Percentiles rank a stretch among this genome's conserved stretches.
These are phyloP conservation scores for Falco naumanni DNA, from an alignment of 2,797 vertebrate species.

Conservation along the genomic window DNA sequence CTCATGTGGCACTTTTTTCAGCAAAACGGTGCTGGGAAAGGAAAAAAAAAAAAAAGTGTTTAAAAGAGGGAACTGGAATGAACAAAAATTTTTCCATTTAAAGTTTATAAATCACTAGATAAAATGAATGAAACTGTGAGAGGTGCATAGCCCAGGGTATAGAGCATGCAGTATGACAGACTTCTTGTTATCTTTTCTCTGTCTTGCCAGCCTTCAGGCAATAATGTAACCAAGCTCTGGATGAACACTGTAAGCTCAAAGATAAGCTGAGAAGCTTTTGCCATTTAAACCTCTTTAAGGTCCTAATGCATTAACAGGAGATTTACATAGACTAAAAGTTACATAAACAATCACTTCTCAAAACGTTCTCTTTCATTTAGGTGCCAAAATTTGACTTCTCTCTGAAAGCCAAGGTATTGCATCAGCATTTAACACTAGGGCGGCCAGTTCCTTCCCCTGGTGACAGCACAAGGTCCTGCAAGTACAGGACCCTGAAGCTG, in stretches of 20 bases:
- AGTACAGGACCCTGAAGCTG: neutral
- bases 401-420: neutral
- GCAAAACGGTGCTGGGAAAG: neutral
- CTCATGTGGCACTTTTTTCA: neutral
- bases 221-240: neutral
- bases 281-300: slow-evolving; percentile 26
- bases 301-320: neutral
- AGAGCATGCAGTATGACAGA: neutral
- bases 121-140: neutral
- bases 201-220: neutral
- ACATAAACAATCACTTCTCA: neutral
- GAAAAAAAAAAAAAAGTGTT: neutral
- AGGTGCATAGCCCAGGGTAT: neutral
- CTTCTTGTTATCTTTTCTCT: neutral
- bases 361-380: neutral
- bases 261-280: neutral
- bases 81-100: neutral
- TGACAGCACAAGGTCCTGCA: neutral
- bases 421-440: neutral
- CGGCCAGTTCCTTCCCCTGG: neutral
- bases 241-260: neutral
- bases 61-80: neutral
- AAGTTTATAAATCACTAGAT: neutral
- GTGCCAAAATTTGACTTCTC: neutral
- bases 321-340: neutral